A percentile compares a stretch with the other conserved stretches of the same genome.
These are phyloP conservation scores for Trigoniulus corallinus DNA, from an alignment of 1,140 invertebrate genomes.

Conservation along the genomic window DNA sequence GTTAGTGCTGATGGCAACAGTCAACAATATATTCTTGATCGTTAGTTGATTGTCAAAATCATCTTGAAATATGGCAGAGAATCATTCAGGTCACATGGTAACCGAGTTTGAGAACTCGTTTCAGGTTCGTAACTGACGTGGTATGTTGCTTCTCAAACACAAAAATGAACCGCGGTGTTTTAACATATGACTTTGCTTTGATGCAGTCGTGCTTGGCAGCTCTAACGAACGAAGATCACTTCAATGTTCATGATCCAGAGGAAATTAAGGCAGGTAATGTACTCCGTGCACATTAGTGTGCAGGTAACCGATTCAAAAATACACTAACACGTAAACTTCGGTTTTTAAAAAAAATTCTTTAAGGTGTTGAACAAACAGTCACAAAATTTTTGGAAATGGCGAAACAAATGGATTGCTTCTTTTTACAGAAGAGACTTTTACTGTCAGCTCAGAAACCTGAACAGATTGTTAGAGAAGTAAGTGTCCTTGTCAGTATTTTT, in stretches of 20 bases:
- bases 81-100: conserved; percentile 1
- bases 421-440: conserved; percentile 77
- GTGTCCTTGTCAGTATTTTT: not conserved
- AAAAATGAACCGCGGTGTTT: too few species aligned
- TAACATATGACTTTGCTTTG: too few species aligned
- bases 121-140: too few species aligned
- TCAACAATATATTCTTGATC: too few species aligned
- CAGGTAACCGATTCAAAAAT: too few species aligned
- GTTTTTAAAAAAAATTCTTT: conserved; percentile 12
- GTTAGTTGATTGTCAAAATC: too few species aligned
- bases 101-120: conserved; percentile 1
- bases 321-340: too few species aligned
- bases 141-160: too few species aligned
- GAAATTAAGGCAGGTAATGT: conserved; percentile 22
- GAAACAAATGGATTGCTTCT: conserved; percentile 83
- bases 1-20: too few species aligned
- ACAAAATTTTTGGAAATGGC: conserved; percentile 73
- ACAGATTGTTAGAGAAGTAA: conserved; percentile 66
- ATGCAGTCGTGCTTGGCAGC: conserved; percentile 63
- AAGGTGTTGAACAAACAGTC: conserved; percentile 59
- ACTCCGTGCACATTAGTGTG: not conserved
- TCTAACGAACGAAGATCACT: conserved; percentile 61
- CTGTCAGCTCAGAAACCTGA: conserved; percentile 80
- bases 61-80: not conserved
- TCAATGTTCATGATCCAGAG: conserved; percentile 36